These are phyloP conservation scores for Piezodorus guildinii DNA, from an alignment of 1,140 invertebrate genomes.

Conservation along the genomic window DNA sequence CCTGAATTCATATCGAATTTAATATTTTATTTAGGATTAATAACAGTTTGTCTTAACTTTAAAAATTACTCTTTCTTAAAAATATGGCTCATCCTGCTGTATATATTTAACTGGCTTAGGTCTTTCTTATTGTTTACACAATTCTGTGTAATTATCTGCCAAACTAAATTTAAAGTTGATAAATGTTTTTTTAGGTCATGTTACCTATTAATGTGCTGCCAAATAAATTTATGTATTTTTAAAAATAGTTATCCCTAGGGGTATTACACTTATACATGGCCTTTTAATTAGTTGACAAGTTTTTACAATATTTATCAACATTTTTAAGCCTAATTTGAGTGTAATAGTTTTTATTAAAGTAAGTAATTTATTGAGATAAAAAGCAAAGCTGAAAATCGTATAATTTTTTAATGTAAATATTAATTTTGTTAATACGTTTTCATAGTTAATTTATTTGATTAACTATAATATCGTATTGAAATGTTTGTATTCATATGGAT, in stretches of 20 bases:
- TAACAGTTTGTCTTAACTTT: conserved; percentile 3
- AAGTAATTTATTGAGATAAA: conserved; percentile 1
- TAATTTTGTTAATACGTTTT: conserved; percentile 11
- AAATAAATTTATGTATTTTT: no score
- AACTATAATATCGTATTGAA: neutral
- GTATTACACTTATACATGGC: conserved; percentile 5
- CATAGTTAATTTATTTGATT: neutral
- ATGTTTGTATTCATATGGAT: no score
- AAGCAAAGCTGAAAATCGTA: neutral
- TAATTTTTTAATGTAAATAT: conserved; percentile 9
- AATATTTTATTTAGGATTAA: conserved; percentile 16
- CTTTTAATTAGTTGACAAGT: neutral
- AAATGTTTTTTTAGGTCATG: conserved; percentile 3
- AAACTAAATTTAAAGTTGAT: neutral
- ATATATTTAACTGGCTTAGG: conserved; percentile 7
- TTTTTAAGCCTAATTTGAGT: neutral
- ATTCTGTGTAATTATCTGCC: conserved; percentile 6
- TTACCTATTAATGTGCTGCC: no score
- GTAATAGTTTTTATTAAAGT: conserved; percentile 4
- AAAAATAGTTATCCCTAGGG: neutral
- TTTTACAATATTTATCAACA: no score
- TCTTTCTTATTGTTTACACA: neutral
- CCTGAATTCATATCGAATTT: conserved; percentile 21
- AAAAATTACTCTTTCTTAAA: conserved; percentile 1
- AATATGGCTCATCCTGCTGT: conserved; percentile 15